These are phyloP conservation scores for Mixornis gularis DNA, from an alignment of 2,113 vertebrate species.

Conservation along the genomic window DNA sequence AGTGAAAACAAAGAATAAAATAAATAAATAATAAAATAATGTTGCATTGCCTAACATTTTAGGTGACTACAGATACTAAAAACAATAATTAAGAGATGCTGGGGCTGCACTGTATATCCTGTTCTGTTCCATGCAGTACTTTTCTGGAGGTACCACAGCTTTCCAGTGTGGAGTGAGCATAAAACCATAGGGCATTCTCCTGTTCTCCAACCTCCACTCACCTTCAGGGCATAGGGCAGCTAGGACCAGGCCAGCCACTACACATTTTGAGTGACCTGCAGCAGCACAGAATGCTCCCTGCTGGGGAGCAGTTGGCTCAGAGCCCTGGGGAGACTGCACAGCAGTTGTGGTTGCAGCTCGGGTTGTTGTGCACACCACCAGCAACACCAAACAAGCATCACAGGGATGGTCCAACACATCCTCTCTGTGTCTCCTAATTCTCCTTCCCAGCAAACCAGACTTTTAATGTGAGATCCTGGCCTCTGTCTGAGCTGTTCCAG, in stretches of 20 bases:
- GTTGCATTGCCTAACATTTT: background rate
- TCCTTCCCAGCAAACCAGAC: background rate
- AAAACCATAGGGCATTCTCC: background rate
- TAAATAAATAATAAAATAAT: background rate
- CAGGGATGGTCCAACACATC: background rate
- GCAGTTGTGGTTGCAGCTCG: fast-evolving
- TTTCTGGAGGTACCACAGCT: background rate
- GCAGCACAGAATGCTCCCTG: background rate
- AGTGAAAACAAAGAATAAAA: background rate
- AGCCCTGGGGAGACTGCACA: fast-evolving
- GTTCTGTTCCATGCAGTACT: background rate
- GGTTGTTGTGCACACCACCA: background rate
- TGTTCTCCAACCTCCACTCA: background rate
- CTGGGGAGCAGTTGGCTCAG: background rate
- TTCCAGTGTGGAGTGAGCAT: background rate
- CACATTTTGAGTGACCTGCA: background rate
- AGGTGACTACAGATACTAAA: background rate
- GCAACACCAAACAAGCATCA: background rate
- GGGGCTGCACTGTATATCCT: background rate
- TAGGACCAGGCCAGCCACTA: background rate
- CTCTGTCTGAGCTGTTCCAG: background rate
- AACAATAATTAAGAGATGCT: background rate
- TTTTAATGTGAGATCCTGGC: background rate
- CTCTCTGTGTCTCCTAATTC: background rate
- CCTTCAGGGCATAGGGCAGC: background rate